phyloP scores from a whole-genome alignment of 37 sponge, comb jelly and placozoan genomes.

The Chondrosia reniformis region DNA sequence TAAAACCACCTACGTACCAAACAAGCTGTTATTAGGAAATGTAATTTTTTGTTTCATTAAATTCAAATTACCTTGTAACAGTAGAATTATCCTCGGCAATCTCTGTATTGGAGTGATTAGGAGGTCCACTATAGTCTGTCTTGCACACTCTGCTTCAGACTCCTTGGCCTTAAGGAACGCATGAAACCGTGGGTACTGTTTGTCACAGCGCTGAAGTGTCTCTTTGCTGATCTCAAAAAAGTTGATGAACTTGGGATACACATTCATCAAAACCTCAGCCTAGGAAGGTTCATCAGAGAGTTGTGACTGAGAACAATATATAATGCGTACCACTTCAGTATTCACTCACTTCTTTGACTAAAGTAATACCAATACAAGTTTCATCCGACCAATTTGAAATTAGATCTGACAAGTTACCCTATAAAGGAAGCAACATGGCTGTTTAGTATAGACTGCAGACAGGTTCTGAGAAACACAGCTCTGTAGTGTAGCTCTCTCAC shows the following conservation, averaged over 20 bases:
- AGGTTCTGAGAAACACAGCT: too few relatives aligned
- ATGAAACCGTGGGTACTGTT: constrained; percentile 79
- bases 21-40: too few relatives aligned
- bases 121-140: constrained; percentile 82
- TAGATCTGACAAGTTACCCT: background rate
- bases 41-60: too few relatives aligned
- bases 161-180: constrained; percentile 88
- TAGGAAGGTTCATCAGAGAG: background rate
- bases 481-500: constrained; percentile 28
- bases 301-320: background rate
- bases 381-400: background rate
- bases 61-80: constrained; percentile 85
- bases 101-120: constrained; percentile 88
- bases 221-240: constrained; percentile 86
- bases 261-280: constrained; percentile 66
- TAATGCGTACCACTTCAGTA: background rate
- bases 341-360: constrained; percentile 15
- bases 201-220: constrained; percentile 73
- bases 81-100: constrained; percentile 82
- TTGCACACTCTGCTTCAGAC: constrained; percentile 66
- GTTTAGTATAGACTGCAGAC: too few relatives aligned
- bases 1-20: too few relatives aligned
- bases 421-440: background rate
- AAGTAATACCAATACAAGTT: constrained; percentile 13
- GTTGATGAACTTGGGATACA: constrained; percentile 89